phyloP scores from a whole-genome alignment of 2,797 vertebrate species.

The Meda fulgida region DNA sequence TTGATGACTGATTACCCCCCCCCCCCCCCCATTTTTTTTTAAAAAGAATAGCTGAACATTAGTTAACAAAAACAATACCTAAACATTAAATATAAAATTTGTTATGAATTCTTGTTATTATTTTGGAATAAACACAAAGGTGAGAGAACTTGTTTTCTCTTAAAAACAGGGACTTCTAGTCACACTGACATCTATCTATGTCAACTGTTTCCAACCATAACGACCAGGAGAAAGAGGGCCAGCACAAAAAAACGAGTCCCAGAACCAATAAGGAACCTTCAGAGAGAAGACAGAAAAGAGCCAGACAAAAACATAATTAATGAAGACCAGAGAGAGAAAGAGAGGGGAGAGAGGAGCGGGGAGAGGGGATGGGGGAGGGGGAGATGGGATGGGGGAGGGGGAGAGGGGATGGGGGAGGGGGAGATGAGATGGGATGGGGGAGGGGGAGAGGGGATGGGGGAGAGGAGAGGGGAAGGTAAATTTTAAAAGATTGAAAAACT shows the following conservation, averaged over 20 bases:
- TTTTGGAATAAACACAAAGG: background rate
- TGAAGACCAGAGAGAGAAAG: constrained; percentile 20
- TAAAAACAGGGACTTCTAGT: background rate
- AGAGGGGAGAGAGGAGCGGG: background rate
- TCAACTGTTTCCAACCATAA: background rate
- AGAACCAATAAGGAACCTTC: constrained; percentile 5
- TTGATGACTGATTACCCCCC: too few relatives aligned
- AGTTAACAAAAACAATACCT: too few relatives aligned
- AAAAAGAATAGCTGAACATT: too few relatives aligned
- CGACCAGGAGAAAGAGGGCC: background rate
- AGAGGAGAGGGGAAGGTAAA: too few relatives aligned
- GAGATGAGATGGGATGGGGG: too few relatives aligned
- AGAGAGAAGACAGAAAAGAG: constrained; percentile 9
- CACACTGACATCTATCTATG: background rate
- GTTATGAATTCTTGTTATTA: background rate
- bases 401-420: too few relatives aligned
- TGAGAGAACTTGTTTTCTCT: background rate
- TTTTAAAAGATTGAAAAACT: background rate
- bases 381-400: too few relatives aligned
- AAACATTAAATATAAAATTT: background rate
- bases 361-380: too few relatives aligned
- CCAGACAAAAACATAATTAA: constrained; percentile 27
- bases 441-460: too few relatives aligned
- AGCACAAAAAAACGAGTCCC: background rate
- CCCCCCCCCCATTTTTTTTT: too few relatives aligned